These are phyloP conservation scores for Scaptomyza flava DNA, from an alignment of 2,888 invertebrate species.

Conservation along the genomic window DNA sequence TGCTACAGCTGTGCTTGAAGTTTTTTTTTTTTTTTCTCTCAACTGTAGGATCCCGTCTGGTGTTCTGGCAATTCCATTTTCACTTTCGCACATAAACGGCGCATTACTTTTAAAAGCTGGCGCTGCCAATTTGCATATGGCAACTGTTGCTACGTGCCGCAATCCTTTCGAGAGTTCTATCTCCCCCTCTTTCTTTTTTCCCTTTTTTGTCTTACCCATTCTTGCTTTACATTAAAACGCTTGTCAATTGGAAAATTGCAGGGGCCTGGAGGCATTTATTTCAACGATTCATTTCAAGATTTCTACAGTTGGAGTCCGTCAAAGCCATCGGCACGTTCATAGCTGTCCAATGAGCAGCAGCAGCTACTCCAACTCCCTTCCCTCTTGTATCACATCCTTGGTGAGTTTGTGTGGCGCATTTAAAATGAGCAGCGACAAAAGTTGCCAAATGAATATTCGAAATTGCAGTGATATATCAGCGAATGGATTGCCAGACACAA, in stretches of 20 bases:
- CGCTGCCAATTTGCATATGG: slow-evolving; percentile 71
- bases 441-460: slow-evolving; percentile 69
- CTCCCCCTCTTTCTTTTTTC: not conserved
- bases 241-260: slow-evolving; percentile 64
- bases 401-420: slow-evolving; percentile 59
- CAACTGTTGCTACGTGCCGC: slow-evolving; percentile 58
- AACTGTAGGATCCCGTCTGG: slow-evolving; percentile 19
- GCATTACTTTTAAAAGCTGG: slow-evolving; percentile 55
- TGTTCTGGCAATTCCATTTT: slow-evolving; percentile 56
- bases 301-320: slow-evolving; percentile 15
- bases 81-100: slow-evolving; percentile 71
- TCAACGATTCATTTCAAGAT: slow-evolving; percentile 9
- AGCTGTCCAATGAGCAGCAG: slow-evolving; percentile 16
- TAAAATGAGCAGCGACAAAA: slow-evolving; percentile 66
- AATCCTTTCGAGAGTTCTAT: slow-evolving; percentile 24
- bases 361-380: not conserved
- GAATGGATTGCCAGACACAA: slow-evolving; percentile 47
- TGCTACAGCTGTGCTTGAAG: slow-evolving; percentile 17
- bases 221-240: slow-evolving; percentile 42
- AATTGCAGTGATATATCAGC: slow-evolving; percentile 76
- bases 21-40: not conserved
- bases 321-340: slow-evolving; percentile 38
- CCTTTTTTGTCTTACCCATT: not conserved
- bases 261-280: slow-evolving; percentile 9
- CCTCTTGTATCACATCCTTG: slow-evolving; percentile 37